Percentiles rank a stretch among this genome's conserved stretches.
These are phyloP conservation scores for Parnassius apollo DNA, from an alignment of 2,888 invertebrate species.

Conservation along the genomic window DNA sequence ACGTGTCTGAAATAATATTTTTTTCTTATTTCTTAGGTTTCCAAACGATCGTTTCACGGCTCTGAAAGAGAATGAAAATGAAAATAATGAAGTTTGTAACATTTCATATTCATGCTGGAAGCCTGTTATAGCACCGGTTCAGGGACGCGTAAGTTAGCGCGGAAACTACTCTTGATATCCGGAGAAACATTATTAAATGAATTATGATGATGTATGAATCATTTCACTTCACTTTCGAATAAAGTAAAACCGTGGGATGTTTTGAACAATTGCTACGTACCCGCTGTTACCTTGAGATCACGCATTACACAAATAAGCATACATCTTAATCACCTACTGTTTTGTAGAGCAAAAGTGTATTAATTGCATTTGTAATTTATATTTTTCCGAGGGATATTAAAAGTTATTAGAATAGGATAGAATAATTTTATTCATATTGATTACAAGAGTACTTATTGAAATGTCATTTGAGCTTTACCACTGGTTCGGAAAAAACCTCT, in stretches of 20 bases:
- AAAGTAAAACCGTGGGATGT: slow-evolving; percentile 73
- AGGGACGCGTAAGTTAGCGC: not conserved
- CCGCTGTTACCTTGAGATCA: slow-evolving; percentile 5
- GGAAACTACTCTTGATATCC: slow-evolving; percentile 6
- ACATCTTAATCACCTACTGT: slow-evolving; percentile 6
- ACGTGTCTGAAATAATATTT: too few species aligned
- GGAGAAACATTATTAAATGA: slow-evolving; percentile 7
- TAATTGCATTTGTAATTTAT: not conserved
- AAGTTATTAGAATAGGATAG: too few species aligned
- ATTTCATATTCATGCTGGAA: not conserved
- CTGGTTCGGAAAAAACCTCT: too few species aligned
- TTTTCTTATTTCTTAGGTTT: too few species aligned
- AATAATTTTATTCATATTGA: too few species aligned
- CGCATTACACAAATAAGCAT: slow-evolving; percentile 24
- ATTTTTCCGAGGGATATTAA: not conserved
- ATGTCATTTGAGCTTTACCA: too few species aligned
- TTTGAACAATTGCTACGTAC: slow-evolving; percentile 48
- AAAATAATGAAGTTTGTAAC: not conserved
- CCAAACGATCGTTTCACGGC: too few species aligned
- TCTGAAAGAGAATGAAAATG: too few species aligned
- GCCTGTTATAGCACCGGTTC: not conserved
- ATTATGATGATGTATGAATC: slow-evolving; percentile 44
- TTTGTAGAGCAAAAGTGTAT: not conserved
- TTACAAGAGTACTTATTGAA: too few species aligned
- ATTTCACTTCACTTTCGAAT: slow-evolving; percentile 68